Evolutionary conservation across 2,888 invertebrate species (phyloP), one percentile per base, ranked within the genome.

Genomic region (Serrognathus titanus): DNA sequence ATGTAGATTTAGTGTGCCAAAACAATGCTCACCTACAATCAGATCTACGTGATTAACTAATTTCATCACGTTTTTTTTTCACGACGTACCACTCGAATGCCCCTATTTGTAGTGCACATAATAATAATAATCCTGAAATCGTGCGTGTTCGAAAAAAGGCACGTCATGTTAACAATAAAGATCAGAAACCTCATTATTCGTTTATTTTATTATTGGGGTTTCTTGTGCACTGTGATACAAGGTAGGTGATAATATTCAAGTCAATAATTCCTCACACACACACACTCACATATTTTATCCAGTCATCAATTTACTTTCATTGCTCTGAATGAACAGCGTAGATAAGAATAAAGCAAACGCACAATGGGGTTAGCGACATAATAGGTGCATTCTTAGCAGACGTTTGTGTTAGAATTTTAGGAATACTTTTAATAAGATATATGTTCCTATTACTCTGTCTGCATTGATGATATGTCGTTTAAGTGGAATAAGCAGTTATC

Each of bases 201-300:
- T 53, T 53, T 53, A 53, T 53, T 53, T 53, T 40, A 47, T 39
- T 53, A 53, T 53, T 53, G 53, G 48, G 47, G 47, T 53, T 53
- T 52, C 41, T 45, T 39, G 39, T 11, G 38, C n/a, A 39, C 40
- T 8, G 12, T 40, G 39, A 40, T 53, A 53, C 38, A 31, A 47
- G 47, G 48, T 1, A 40, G 53, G 53, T 53, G 53, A 53, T 53
- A 53, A 53, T 53, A 35, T 53, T 53, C 53, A 35, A 53, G 40
- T 53, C 48, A 47, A 53, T 47, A 53, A 53, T 53, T 13, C 39
- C 47, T 12, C 12, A 31, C 24, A 31, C 24, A 24, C 24, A 24
- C 40, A 53, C 47, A 53, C 48, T 31, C 53, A 48, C 47, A 47
- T 47, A 47, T 47, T 47, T 53, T 53, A 53, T 53, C 53, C 39